phyloP scores from a whole-genome alignment of 37 sponge, comb jelly and placozoan species.

The Cladorhizidae sp. region DNA sequence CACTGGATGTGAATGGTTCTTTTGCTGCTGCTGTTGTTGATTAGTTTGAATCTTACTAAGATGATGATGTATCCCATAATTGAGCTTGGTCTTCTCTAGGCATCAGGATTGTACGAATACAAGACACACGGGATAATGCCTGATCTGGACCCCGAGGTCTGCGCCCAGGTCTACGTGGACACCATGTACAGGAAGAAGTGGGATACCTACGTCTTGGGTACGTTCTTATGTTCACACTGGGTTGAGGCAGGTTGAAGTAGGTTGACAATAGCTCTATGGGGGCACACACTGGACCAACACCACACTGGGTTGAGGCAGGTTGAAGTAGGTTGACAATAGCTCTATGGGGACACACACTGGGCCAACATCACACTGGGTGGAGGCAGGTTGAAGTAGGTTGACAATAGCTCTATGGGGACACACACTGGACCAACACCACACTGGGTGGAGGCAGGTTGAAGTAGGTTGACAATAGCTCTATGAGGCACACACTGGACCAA shows the following conservation, averaged over 20 bases:
- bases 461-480: too few species aligned
- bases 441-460: too few species aligned
- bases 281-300: too few species aligned
- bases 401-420: too few species aligned
- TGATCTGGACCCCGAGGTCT: slow-evolving; percentile 72
- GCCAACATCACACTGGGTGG: too few species aligned
- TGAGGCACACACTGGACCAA: too few species aligned
- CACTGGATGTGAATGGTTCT: neutral
- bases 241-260: neutral
- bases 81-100: slow-evolving; percentile 36
- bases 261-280: neutral
- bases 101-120: slow-evolving; percentile 88
- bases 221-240: neutral
- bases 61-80: neutral
- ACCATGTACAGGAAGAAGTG: slow-evolving; percentile 87
- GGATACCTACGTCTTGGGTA: slow-evolving; percentile 86
- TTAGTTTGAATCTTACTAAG: neutral
- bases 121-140: slow-evolving; percentile 82
- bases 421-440: too few species aligned
- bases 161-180: slow-evolving; percentile 89
- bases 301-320: too few species aligned
- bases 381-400: too few species aligned
- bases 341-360: too few species aligned
- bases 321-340: too few species aligned
- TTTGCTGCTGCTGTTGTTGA: neutral